A percentile compares a stretch with the other conserved stretches of the same genome.
These are phyloP conservation scores for Trichechus manatus DNA, from an alignment of 2,113 vertebrate genomes.

Conservation along the genomic window DNA sequence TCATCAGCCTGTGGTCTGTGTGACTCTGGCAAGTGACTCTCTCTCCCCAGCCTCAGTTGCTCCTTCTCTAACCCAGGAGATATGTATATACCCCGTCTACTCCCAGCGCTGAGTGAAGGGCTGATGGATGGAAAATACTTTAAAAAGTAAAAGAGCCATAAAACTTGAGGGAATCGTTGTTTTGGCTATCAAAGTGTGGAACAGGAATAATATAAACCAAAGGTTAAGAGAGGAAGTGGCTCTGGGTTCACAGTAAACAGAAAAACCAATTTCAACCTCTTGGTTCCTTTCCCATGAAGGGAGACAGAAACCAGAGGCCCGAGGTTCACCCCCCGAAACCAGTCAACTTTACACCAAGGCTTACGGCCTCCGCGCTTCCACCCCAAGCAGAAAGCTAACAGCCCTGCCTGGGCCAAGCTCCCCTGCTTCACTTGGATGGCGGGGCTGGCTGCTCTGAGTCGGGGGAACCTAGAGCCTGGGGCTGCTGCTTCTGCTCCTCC, in stretches of 20 bases:
- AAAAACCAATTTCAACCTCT: background rate
- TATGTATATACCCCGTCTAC: fast-evolving
- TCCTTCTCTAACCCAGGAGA: background rate
- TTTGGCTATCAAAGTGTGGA: background rate
- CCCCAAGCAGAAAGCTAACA: background rate
- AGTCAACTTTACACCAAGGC: background rate
- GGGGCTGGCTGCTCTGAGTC: background rate
- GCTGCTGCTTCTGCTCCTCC: background rate
- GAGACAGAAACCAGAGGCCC: background rate
- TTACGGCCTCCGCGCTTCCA: background rate
- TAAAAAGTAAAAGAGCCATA: background rate
- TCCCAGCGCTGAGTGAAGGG: background rate
- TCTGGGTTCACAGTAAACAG: background rate
- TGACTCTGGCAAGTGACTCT: background rate
- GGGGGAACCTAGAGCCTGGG: background rate
- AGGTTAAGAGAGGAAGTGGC: constrained; percentile 45
- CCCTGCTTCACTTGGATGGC: background rate
- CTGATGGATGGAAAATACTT: background rate
- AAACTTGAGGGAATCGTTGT: background rate
- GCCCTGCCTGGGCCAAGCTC: background rate
- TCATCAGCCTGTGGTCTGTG: background rate
- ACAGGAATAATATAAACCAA: background rate
- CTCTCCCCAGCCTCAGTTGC: background rate
- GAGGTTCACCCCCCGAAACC: too few species aligned
- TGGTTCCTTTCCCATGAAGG: background rate